These are phyloP conservation scores for Microtus montanus DNA, from an alignment of 2,113 vertebrate species.

Conservation along the genomic window DNA sequence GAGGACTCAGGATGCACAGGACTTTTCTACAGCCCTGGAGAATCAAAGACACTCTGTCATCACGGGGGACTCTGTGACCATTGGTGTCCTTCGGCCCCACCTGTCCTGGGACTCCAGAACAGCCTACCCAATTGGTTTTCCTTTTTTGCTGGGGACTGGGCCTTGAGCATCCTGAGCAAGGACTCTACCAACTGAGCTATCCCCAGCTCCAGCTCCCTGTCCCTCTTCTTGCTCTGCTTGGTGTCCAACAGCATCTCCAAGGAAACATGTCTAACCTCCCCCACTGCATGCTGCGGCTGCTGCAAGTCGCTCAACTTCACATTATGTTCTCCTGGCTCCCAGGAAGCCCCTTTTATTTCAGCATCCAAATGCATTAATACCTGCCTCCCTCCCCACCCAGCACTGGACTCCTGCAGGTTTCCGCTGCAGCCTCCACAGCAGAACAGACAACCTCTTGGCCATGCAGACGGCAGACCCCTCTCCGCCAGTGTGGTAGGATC, in stretches of 20 bases:
- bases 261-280: neutral
- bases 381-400: neutral
- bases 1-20: accelerated
- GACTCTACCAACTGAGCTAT: neutral
- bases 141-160: neutral
- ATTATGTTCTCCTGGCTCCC: neutral
- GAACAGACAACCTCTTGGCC: neutral
- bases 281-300: accelerated
- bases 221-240: accelerated
- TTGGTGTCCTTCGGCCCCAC: neutral
- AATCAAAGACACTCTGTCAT: neutral
- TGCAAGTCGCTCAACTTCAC: neutral
- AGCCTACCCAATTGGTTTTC: neutral
- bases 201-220: neutral
- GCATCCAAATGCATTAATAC: neutral
- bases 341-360: neutral
- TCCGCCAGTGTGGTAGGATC: accelerated
- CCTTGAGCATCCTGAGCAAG: neutral
- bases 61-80: accelerated
- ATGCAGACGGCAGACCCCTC: accelerated
- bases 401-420: neutral
- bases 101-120: neutral
- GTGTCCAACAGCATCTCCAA: neutral
- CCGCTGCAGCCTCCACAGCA: accelerated
- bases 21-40: neutral